phyloP scores from a whole-genome alignment of 2,797 vertebrate genomes.

The Pseudomugil tenellus region DNA sequence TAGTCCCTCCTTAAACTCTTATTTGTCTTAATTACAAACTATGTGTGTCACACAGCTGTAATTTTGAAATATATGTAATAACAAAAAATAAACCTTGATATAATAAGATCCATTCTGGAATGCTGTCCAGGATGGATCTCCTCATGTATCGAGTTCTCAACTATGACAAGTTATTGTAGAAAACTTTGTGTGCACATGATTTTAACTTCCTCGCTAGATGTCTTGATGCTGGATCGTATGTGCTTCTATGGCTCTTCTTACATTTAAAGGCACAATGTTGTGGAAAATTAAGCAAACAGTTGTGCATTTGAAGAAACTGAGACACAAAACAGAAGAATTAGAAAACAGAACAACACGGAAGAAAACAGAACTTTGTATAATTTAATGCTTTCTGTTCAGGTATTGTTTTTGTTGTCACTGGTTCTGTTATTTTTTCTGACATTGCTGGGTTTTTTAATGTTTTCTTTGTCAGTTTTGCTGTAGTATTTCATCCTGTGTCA shows the following conservation, averaged over 20 bases:
- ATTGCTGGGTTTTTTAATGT: background rate
- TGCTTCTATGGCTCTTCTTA: conserved; percentile 36
- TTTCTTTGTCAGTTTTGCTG: background rate
- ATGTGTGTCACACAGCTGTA: background rate
- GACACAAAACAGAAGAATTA: background rate
- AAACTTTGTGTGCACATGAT: background rate
- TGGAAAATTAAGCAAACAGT: background rate
- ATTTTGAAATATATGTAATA: background rate
- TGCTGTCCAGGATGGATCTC: background rate
- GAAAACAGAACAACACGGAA: background rate
- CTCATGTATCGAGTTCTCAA: background rate
- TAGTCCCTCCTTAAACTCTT: conserved; percentile 1
- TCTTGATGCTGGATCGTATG: background rate
- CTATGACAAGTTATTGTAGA: background rate
- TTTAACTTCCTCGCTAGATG: background rate
- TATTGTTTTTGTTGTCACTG: background rate
- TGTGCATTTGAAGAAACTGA: background rate
- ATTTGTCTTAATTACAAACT: conserved; percentile 22
- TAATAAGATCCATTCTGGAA: too few species aligned
- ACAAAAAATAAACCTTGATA: background rate
- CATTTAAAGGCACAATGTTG: conserved; percentile 2
- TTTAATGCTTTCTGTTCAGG: background rate
- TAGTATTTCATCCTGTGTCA: background rate
- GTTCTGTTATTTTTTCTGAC: background rate
- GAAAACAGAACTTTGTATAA: background rate